phyloP scores from a whole-genome alignment of 2,888 invertebrate species.

The Apotomis turbidana region DNA sequence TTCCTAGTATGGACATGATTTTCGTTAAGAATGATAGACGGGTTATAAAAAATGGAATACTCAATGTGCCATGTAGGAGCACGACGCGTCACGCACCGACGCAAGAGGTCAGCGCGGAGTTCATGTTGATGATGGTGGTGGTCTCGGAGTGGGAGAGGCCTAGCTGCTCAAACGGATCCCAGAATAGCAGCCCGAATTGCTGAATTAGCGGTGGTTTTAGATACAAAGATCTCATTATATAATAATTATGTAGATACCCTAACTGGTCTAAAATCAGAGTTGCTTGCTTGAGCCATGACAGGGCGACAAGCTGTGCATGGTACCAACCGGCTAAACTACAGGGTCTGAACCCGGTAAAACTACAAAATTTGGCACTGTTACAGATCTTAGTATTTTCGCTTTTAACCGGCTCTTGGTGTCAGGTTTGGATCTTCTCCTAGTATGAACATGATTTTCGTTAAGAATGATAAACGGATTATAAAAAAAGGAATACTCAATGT shows the following conservation, averaged over 20 bases:
- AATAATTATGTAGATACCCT: too few species aligned
- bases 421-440: too few species aligned
- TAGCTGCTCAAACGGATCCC: conserved; percentile 84
- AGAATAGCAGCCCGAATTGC: conserved; percentile 89
- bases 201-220: conserved; percentile 85
- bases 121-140: conserved; percentile 88
- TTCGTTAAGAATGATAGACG: background rate
- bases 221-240: too few species aligned
- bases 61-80: conserved; percentile 54
- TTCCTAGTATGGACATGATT: too few species aligned
- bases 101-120: conserved; percentile 87
- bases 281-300: too few species aligned
- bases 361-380: too few species aligned
- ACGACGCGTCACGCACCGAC: conserved; percentile 85
- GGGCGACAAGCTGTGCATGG: too few species aligned
- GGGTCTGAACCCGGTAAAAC: too few species aligned
- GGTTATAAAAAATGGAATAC: conserved; percentile 36
- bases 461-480: conserved; percentile 10
- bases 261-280: too few species aligned
- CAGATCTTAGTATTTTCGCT: too few species aligned
- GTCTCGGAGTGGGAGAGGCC: conserved; percentile 87
- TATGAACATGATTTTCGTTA: background rate
- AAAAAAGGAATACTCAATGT: conserved; percentile 39
- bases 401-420: too few species aligned
- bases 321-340: too few species aligned